Conservation (phyloP, 2,113 vertebrate species). For the Leucosticte australis region DNA sequence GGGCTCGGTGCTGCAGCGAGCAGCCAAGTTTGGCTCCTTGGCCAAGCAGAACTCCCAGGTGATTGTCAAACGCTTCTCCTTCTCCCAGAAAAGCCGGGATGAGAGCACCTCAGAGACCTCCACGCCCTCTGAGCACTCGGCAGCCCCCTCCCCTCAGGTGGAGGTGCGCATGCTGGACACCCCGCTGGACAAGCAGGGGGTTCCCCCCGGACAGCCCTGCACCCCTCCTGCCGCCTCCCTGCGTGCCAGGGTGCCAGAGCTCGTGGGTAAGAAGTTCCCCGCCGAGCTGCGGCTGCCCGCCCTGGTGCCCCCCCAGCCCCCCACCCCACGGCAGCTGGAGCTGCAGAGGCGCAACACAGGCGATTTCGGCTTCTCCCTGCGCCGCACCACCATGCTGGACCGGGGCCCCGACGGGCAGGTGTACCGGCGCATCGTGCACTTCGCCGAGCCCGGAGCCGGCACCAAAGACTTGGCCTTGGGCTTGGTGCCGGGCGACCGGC, state of each 20-base stretch:
- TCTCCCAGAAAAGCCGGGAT: slow-evolving; percentile 83
- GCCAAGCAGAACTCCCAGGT: slow-evolving; percentile 84
- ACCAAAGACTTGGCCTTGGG: slow-evolving; percentile 88
- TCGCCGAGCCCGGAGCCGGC: slow-evolving; percentile 90
- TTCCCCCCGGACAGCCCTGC: slow-evolving; percentile 5
- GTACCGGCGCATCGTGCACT: slow-evolving; percentile 88
- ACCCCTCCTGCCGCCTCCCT: not conserved
- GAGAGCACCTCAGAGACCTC: slow-evolving; percentile 81
- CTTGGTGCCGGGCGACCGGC: slow-evolving; percentile 90
- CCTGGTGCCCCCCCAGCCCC: slow-evolving; percentile 76
- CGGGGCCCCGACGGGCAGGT: slow-evolving; percentile 82
- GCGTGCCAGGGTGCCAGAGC: slow-evolving; percentile 75
- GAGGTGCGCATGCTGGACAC: slow-evolving; percentile 73
- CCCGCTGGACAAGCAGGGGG: slow-evolving; percentile 62
- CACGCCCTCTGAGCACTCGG: slow-evolving; percentile 77
- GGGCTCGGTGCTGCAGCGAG: slow-evolving; percentile 86
- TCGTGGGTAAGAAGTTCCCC: slow-evolving; percentile 82
- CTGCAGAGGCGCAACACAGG: slow-evolving; percentile 90
- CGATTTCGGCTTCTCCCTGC: slow-evolving; percentile 94
- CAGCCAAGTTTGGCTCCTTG: slow-evolving; percentile 86
- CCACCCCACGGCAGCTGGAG: slow-evolving; percentile 82
- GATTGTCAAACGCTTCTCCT: slow-evolving; percentile 83
- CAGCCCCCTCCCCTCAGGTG: slow-evolving; percentile 78
- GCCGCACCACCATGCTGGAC: slow-evolving; percentile 92
- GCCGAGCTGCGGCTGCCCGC: slow-evolving; percentile 82